phyloP scores from a whole-genome alignment of 2,113 vertebrate genomes.

The Alectura lathami region DNA sequence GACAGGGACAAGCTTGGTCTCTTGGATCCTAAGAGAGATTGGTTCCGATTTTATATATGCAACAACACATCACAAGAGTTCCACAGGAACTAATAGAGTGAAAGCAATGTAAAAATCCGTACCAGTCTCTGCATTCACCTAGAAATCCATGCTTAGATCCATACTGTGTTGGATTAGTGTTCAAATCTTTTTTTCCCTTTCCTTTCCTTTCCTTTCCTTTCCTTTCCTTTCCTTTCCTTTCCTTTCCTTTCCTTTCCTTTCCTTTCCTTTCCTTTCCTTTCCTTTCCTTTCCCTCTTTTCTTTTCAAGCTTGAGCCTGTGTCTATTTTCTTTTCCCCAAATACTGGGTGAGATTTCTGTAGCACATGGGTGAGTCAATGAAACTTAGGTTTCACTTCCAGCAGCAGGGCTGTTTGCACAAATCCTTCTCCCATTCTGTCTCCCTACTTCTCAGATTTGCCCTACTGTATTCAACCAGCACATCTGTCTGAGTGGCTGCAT shows the following conservation, averaged over 20 bases:
- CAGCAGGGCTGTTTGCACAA: neutral
- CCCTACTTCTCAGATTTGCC: neutral
- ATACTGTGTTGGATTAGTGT: neutral
- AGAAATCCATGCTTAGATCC: neutral
- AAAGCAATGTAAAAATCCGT: neutral
- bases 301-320: neutral
- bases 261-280: too few relatives aligned
- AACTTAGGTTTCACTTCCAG: neutral
- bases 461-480: neutral
- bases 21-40: neutral
- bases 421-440: neutral
- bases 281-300: neutral
- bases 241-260: too few relatives aligned
- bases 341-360: neutral
- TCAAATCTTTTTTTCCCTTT: neutral
- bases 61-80: neutral
- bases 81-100: neutral
- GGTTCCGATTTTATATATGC: neutral
- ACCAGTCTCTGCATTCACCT: neutral
- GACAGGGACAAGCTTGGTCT: neutral
- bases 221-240: neutral
- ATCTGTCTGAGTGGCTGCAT: neutral
- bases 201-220: neutral
- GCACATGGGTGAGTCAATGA: neutral
- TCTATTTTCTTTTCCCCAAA: neutral